Conservation (phyloP, 23 tunicate species). For the Halocynthia aurantium region DNA sequence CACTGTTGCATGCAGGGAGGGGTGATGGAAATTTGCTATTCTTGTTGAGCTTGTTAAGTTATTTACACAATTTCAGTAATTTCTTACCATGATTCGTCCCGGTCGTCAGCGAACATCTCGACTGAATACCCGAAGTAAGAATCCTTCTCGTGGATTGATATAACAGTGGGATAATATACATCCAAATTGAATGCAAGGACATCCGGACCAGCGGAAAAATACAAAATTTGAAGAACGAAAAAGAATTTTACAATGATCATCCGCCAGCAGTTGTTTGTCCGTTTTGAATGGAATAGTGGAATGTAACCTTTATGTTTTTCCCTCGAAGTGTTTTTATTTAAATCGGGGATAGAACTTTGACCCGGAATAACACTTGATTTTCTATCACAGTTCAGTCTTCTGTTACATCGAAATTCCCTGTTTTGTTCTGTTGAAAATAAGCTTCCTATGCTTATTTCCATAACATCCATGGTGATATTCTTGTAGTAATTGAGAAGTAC, state of each 20-base stretch:
- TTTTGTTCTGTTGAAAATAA: too few species aligned
- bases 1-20: background rate
- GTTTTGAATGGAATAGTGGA: too few species aligned
- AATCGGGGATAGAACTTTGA: too few species aligned
- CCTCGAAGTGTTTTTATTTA: too few species aligned
- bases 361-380: too few species aligned
- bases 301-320: too few species aligned
- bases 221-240: background rate
- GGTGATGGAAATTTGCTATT: background rate
- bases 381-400: too few species aligned
- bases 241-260: background rate
- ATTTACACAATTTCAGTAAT: background rate
- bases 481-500: too few species aligned
- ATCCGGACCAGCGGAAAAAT: background rate
- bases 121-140: slow-evolving; percentile 74
- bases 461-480: too few species aligned
- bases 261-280: too few species aligned
- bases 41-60: background rate
- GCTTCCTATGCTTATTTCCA: too few species aligned
- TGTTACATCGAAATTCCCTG: too few species aligned
- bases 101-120: slow-evolving; percentile 31
- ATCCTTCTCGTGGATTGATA: slow-evolving; percentile 10
- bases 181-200: slow-evolving; percentile 64
- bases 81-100: slow-evolving; percentile 42
- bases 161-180: slow-evolving; percentile 47